phyloP scores from a whole-genome alignment of 2,113 vertebrate genomes.

The Taxidea taxus region DNA sequence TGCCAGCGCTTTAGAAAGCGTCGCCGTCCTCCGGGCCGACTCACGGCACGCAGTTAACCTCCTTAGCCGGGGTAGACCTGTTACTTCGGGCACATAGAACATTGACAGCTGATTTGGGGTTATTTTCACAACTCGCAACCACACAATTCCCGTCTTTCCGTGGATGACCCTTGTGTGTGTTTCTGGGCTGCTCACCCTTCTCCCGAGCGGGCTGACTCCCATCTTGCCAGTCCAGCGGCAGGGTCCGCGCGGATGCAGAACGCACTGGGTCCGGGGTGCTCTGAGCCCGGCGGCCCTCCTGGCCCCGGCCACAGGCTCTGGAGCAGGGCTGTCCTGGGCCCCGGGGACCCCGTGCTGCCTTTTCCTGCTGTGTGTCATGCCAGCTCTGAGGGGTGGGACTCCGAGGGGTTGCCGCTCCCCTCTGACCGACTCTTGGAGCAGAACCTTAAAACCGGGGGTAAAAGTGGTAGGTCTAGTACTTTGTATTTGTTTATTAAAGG shows the following conservation, averaged over 20 bases:
- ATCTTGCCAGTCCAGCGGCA: not conserved
- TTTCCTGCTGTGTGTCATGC: not conserved
- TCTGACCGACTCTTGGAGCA: accelerated
- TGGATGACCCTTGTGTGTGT: accelerated
- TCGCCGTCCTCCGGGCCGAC: not conserved
- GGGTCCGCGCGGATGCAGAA: not conserved
- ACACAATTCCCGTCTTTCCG: accelerated
- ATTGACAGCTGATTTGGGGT: not conserved
- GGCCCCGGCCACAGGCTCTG: not conserved
- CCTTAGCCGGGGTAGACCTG: not conserved
- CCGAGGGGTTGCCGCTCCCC: accelerated
- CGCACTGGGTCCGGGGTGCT: accelerated
- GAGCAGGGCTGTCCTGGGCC: not conserved
- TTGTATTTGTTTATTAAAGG: not conserved
- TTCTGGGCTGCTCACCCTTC: accelerated
- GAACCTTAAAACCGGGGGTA: accelerated
- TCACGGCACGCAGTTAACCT: not conserved
- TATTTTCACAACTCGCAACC: not conserved
- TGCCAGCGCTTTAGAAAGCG: not conserved
- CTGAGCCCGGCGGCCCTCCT: accelerated
- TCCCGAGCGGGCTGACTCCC: accelerated
- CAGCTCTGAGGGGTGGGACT: not conserved
- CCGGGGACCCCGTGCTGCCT: accelerated
- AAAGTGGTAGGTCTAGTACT: not conserved
- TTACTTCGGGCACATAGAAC: accelerated